Evolutionary conservation across 2,797 vertebrate species (phyloP).

Genomic region (Prionace glauca): DNA sequence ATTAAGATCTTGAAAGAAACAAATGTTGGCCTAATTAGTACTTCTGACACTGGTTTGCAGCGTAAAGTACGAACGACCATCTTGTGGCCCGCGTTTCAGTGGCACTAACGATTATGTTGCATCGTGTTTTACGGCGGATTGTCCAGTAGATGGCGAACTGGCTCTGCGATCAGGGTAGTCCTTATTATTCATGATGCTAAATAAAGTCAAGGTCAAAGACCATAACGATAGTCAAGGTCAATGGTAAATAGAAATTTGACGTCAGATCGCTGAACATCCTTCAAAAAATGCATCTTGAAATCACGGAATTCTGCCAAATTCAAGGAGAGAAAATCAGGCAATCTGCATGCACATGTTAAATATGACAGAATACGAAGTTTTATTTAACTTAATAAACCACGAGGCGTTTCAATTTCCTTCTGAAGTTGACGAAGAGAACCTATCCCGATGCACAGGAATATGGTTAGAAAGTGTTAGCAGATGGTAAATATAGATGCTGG

Average conservation of each 20-base stretch:
- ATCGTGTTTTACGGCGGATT: constrained; percentile 39
- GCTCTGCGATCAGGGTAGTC: constrained; percentile 39
- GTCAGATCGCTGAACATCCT: constrained; percentile 17
- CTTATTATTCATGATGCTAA: constrained; percentile 40
- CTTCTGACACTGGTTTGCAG: background rate
- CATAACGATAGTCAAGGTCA: constrained; percentile 49
- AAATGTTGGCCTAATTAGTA: background rate
- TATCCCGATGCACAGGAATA: constrained; percentile 10
- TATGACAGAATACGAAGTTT: background rate
- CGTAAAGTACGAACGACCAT: constrained; percentile 15
- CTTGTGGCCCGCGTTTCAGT: background rate
- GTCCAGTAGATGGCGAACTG: constrained; percentile 56
- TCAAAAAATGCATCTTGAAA: background rate
- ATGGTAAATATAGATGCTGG: constrained; percentile 24
- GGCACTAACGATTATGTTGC: background rate
- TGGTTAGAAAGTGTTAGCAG: constrained; percentile 1
- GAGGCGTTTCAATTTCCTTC: background rate
- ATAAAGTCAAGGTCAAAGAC: constrained; percentile 48
- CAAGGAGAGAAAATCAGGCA: background rate
- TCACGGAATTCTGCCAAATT: background rate
- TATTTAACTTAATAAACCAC: background rate
- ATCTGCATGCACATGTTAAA: background rate
- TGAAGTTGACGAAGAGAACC: background rate
- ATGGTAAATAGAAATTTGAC: constrained; percentile 43
- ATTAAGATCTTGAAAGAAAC: background rate